These are phyloP conservation scores for Caerostris extrusa DNA, from an alignment of 1,140 invertebrate species.

Conservation along the genomic window DNA sequence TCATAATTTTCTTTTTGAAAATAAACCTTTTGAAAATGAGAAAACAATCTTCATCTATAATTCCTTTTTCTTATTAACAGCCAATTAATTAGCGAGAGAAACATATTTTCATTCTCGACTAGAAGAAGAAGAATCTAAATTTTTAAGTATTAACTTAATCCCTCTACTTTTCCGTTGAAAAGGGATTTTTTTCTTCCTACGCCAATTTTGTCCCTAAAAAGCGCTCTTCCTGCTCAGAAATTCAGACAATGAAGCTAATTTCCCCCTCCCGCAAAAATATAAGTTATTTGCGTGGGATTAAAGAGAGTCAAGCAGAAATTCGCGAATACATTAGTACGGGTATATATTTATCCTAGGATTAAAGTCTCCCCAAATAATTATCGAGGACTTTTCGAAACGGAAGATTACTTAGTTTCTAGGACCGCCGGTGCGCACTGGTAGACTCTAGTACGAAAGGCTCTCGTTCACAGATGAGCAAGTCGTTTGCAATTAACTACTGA, in stretches of 20 bases:
- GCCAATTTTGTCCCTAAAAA: not conserved
- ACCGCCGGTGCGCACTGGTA: slow-evolving; percentile 41
- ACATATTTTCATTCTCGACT: not conserved
- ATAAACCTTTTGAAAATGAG: not conserved
- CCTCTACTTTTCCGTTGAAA: not conserved
- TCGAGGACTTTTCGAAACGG: slow-evolving; percentile 23
- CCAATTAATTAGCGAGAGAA: not conserved
- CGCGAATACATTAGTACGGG: slow-evolving; percentile 61
- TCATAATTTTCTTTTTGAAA: not conserved
- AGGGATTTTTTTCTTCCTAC: not conserved
- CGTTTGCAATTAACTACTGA: slow-evolving; percentile 71
- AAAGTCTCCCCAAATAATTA: slow-evolving; percentile 74
- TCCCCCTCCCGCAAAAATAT: slow-evolving; percentile 16
- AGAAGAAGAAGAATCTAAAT: slow-evolving; percentile 34
- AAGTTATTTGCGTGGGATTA: slow-evolving; percentile 66
- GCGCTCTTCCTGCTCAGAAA: not conserved
- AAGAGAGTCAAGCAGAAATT: slow-evolving; percentile 59
- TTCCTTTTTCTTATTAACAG: slow-evolving; percentile 7
- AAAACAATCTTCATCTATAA: not conserved
- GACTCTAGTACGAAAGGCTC: not conserved
- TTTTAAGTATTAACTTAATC: slow-evolving; percentile 40
- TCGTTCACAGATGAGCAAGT: slow-evolving; percentile 67
- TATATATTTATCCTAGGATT: slow-evolving; percentile 73
- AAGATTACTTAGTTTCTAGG: slow-evolving; percentile 64
- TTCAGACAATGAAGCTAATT: slow-evolving; percentile 42